Percentiles rank a stretch among this genome's conserved stretches.
These are phyloP conservation scores for Chironomus tepperi DNA, from an alignment of 1,140 invertebrate species.

Conservation along the genomic window DNA sequence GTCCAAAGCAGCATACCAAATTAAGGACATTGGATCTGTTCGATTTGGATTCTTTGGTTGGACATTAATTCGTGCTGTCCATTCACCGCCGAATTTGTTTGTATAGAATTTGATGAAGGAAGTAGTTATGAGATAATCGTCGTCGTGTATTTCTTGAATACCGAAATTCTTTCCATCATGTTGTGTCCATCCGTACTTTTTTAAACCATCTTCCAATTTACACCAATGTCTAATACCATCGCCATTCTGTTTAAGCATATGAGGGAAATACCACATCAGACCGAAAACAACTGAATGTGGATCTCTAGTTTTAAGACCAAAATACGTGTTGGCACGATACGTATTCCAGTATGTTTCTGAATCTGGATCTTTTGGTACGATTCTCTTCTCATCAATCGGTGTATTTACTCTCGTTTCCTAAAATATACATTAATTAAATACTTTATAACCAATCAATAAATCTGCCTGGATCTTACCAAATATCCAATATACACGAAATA, in stretches of 20 bases:
- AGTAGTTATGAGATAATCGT: slow-evolving; percentile 66
- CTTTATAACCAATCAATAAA: not conserved
- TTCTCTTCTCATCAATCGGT: slow-evolving; percentile 67
- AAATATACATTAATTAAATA: not conserved
- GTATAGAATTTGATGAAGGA: slow-evolving; percentile 80
- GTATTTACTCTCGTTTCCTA: slow-evolving; percentile 77
- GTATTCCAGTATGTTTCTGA: slow-evolving; percentile 86
- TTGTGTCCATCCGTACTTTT: slow-evolving; percentile 75
- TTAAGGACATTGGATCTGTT: slow-evolving; percentile 50
- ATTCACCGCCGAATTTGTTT: slow-evolving; percentile 79
- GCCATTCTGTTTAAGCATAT: slow-evolving; percentile 51
- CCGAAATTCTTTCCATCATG: slow-evolving; percentile 92
- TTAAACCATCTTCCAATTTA: slow-evolving; percentile 76
- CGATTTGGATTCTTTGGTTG: slow-evolving; percentile 34
- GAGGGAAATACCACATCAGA: slow-evolving; percentile 93
- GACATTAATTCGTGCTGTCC: slow-evolving; percentile 77
- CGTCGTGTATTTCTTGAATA: slow-evolving; percentile 80
- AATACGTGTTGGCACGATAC: slow-evolving; percentile 80
- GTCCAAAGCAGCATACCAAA: slow-evolving; percentile 71
- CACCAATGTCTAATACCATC: slow-evolving; percentile 85
- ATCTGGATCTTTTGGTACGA: slow-evolving; percentile 51
- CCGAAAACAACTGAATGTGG: slow-evolving; percentile 82
- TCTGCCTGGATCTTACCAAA: slow-evolving; percentile 37
- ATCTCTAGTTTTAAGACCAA: slow-evolving; percentile 83
- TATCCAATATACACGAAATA: slow-evolving; percentile 74